Conservation (phyloP, 1,140 invertebrate species). For the Cotesia vestalis region DNA sequence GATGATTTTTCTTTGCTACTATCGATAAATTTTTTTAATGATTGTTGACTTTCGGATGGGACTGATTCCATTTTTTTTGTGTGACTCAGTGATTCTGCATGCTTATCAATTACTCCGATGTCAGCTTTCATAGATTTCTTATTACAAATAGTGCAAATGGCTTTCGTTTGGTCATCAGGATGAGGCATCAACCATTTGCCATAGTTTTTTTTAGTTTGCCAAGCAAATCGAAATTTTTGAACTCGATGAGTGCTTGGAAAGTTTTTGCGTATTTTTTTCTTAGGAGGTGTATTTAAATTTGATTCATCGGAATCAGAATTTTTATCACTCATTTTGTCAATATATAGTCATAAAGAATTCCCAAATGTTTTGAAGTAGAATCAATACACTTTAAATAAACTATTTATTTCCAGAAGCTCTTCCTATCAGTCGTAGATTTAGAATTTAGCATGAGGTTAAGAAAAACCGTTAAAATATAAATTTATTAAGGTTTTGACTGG, state of each 20-base stretch:
- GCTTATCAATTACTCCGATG: neutral
- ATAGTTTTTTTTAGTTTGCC: slow-evolving; percentile 1
- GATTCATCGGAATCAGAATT: neutral
- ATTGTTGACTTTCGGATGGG: neutral
- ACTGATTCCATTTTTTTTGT: neutral
- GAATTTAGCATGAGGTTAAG: no score
- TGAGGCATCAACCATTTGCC: neutral
- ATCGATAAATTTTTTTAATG: neutral
- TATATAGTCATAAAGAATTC: no score
- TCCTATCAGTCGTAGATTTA: no score
- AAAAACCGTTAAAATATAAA: no score
- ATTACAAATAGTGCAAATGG: neutral
- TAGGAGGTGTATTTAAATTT: neutral
- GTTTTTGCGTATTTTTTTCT: neutral
- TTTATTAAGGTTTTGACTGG: no score
- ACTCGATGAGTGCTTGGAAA: neutral
- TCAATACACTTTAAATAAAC: no score
- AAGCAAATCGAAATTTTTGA: neutral
- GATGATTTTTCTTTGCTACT: neutral
- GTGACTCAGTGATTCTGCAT: slow-evolving; percentile 1
- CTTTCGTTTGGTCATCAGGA: neutral
- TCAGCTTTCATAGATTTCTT: slow-evolving; percentile 1
- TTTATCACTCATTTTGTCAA: no score
- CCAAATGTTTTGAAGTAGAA: no score
- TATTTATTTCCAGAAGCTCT: no score